A percentile compares a stretch with the other conserved stretches of the same genome.
phyloP scores from a whole-genome alignment of 1,140 invertebrate species.

The Marisa cornuarietis region DNA sequence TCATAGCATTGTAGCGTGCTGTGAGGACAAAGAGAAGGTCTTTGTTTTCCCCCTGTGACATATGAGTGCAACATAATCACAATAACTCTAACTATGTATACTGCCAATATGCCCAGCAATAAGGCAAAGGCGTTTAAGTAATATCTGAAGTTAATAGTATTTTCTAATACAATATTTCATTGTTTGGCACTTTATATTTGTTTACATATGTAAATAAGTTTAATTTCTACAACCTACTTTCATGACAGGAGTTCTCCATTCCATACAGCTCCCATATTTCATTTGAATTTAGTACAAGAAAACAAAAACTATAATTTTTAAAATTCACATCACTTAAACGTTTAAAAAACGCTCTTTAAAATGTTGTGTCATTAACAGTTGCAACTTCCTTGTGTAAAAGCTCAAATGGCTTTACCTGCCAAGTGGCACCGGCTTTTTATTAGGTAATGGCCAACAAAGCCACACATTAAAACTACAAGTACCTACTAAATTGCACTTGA shows the following conservation, averaged over 20 bases:
- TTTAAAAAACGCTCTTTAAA: background rate
- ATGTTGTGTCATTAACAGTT: background rate
- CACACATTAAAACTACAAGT: too few species aligned
- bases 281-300: background rate
- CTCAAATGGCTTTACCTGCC: too few species aligned
- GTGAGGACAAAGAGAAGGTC: conserved; percentile 96
- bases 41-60: conserved; percentile 84
- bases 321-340: background rate
- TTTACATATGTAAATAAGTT: background rate
- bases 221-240: background rate
- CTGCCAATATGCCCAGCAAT: too few species aligned
- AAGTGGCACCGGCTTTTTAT: too few species aligned
- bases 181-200: too few species aligned
- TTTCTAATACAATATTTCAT: too few species aligned
- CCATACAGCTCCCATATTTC: background rate
- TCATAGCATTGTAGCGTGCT: conserved; percentile 92
- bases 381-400: too few species aligned
- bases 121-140: too few species aligned
- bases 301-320: background rate
- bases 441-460: too few species aligned
- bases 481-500: too few species aligned
- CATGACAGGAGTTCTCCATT: background rate
- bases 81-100: too few species aligned
- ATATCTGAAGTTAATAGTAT: too few species aligned
- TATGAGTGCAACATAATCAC: conserved; percentile 3